Evolutionary conservation across 2,888 invertebrate genomes (phyloP).

Genomic region (Sminthurinus aureus): DNA sequence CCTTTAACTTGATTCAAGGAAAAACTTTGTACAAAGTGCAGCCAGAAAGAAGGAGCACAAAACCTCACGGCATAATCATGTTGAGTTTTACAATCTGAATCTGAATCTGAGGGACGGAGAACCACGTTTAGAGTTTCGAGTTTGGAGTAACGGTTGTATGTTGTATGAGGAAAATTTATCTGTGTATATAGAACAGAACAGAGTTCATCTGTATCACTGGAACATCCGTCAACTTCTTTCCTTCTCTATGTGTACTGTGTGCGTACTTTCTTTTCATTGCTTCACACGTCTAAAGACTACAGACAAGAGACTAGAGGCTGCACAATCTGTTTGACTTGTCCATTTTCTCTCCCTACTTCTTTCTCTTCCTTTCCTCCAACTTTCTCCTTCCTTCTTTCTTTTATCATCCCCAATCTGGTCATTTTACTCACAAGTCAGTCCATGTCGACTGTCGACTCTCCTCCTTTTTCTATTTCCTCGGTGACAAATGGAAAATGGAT

Average conservation of each 20-base stretch:
- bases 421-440: background rate
- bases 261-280: background rate
- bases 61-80: too few relatives aligned
- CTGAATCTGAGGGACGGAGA: too few relatives aligned
- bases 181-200: background rate
- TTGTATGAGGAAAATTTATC: background rate
- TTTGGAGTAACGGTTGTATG: too few relatives aligned
- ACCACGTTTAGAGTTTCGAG: too few relatives aligned
- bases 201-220: background rate
- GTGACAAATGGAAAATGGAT: too few relatives aligned
- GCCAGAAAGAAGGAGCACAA: background rate
- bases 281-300: background rate
- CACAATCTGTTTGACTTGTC: background rate
- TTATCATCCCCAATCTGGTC: background rate
- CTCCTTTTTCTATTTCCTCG: background rate
- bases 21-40: conserved; percentile 16
- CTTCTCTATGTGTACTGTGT: too few relatives aligned
- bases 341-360: background rate
- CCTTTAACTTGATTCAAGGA: conserved; percentile 20
- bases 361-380: background rate
- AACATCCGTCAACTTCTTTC: background rate
- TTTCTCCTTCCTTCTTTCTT: background rate
- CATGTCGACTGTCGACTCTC: too few relatives aligned
- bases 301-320: background rate
- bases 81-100: too few relatives aligned